Evolutionary conservation across 2,113 vertebrate genomes (phyloP).

Genomic region (Morone saxatilis): DNA sequence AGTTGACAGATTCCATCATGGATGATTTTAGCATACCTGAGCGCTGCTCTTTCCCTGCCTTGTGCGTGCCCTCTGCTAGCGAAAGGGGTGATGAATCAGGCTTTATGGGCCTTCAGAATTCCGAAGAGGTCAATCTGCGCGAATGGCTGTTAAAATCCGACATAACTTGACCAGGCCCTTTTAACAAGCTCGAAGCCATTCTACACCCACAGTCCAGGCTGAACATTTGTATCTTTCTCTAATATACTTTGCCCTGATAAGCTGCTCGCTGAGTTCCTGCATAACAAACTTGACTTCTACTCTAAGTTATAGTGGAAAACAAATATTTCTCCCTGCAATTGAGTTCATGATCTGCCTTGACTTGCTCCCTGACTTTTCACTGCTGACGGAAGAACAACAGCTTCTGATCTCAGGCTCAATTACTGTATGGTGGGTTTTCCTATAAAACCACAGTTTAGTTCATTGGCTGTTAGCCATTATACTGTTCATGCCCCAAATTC

Average conservation of each 20-base stretch:
- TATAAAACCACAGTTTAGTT: constrained; percentile 28
- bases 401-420: constrained; percentile 45
- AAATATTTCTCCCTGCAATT: constrained; percentile 66
- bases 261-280: constrained; percentile 30
- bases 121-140: constrained; percentile 79
- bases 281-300: constrained; percentile 48
- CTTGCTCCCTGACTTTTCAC: constrained; percentile 51
- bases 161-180: constrained; percentile 81
- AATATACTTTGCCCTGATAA: constrained; percentile 64
- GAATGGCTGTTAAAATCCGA: constrained; percentile 81
- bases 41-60: constrained; percentile 74
- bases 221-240: constrained; percentile 65
- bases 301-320: constrained; percentile 52
- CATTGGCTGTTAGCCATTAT: constrained; percentile 33
- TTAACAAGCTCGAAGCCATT: constrained; percentile 79
- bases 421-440: constrained; percentile 20
- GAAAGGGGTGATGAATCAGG: constrained; percentile 79
- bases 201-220: constrained; percentile 59
- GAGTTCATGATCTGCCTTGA: constrained; percentile 61
- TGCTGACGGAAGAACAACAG: constrained; percentile 50
- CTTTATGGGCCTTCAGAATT: constrained; percentile 81
- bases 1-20: constrained; percentile 83
- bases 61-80: constrained; percentile 74
- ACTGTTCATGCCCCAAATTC: constrained; percentile 43
- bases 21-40: constrained; percentile 84